Evolutionary conservation across 2,113 vertebrate species (phyloP).

Genomic region (Condylura cristata): DNA sequence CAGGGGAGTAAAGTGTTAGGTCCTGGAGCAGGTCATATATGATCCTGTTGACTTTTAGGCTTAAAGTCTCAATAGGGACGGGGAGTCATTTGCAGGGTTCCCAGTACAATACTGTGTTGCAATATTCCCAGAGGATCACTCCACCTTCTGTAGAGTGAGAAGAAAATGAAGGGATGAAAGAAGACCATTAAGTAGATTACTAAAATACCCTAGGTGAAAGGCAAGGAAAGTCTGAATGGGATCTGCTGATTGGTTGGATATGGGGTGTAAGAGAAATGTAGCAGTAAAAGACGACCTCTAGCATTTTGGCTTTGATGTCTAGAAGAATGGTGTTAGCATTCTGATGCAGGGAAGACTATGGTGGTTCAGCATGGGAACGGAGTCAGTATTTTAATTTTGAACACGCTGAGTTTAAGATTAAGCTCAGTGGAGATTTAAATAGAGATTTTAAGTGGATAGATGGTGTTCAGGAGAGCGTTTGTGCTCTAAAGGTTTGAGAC

Average conservation of each 20-base stretch:
- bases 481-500: not conserved
- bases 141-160: not conserved
- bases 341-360: not conserved
- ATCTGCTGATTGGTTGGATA: not conserved
- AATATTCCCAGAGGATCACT: not conserved
- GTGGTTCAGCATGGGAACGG: not conserved
- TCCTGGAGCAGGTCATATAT: not conserved
- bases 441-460: not conserved
- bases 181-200: not conserved
- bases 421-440: not conserved
- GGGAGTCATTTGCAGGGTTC: not conserved
- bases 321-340: not conserved
- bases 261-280: not conserved
- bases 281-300: not conserved
- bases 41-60: not conserved
- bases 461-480: not conserved
- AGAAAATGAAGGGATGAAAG: not conserved
- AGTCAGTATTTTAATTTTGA: not conserved
- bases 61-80: not conserved
- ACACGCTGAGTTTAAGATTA: not conserved
- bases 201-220: not conserved
- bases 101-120: not conserved
- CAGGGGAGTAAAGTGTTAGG: not conserved
- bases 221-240: not conserved
- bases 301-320: not conserved